Evolutionary conservation across 1,140 invertebrate species (phyloP), one percentile per base, ranked within the genome.

Genomic region (Heliconius hewitsoni): DNA sequence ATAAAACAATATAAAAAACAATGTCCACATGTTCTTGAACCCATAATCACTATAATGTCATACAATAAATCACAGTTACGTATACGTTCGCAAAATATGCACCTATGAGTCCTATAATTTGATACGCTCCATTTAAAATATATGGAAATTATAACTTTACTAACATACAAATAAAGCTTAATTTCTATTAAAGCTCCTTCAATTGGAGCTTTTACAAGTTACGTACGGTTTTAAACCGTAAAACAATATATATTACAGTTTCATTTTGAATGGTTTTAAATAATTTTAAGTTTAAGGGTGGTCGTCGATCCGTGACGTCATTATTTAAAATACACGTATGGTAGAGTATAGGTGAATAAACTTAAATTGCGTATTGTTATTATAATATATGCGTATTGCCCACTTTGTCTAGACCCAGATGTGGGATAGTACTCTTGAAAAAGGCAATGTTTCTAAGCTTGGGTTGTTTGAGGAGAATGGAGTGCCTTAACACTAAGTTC

Each of bases 251-350:
- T n/a, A 55, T 46, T 37, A 52, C 19, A 60, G 55, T 57, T 81
- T 52, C 46, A 73, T 55, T 74, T 77, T 79, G 50, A 60, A 18
- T 46, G 23, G 27, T 6, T 30, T 27, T 30, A 30, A 27, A 11
- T 66, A 3, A 66, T 16, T 27, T 42, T 37, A 52, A 8, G 73
- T 79, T 74, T 83, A 82, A 85, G 87, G 87, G 77, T 89, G 85
- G 71, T 71, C 74, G 85, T 42, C 85, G 81, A 78, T 84, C 79
- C 86, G 80, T 81, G 66, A 82, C 86, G 86, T 86, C 83, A 83
- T 82, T 86, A 87, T 66, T 74, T 81, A 81, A 81, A 77, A 74
- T 75, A 42, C 27, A 50, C 60, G 27, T 76, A 76, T 71, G 39
- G 66, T 66, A 66, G 11, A 30, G 23, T 27, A 66, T 66, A 66